Conservation (phyloP, 2,888 invertebrate species). For the Palloptera scutellata region DNA sequence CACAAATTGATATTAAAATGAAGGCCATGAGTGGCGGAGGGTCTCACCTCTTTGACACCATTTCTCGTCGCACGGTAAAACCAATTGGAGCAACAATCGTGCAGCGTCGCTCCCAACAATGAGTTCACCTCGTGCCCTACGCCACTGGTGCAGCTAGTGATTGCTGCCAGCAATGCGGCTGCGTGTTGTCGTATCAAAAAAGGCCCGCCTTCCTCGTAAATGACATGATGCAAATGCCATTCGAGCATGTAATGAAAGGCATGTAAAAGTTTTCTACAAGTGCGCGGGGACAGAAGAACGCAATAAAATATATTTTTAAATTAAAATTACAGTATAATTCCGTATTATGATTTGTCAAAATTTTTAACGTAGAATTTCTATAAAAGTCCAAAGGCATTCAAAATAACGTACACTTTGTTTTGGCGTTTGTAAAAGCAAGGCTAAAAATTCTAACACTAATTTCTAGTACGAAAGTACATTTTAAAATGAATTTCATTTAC, state of each 20-base stretch:
- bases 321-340: background rate
- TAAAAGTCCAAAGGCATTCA: background rate
- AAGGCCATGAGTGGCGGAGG: background rate
- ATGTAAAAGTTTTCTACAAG: constrained; percentile 55
- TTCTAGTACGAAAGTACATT: background rate
- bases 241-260: constrained; percentile 61
- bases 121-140: constrained; percentile 51
- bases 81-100: constrained; percentile 62
- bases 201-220: constrained; percentile 58
- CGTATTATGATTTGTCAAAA: background rate
- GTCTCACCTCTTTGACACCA: constrained; percentile 34
- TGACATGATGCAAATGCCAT: constrained; percentile 62
- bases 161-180: constrained; percentile 55
- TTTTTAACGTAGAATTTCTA: background rate
- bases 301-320: background rate
- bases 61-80: constrained; percentile 53
- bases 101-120: constrained; percentile 50
- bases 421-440: background rate
- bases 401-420: background rate
- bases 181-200: constrained; percentile 62
- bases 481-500: constrained; percentile 11
- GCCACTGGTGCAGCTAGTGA: constrained; percentile 50
- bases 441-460: no score
- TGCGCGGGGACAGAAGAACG: background rate
- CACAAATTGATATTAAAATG: background rate